Evolutionary conservation across 1,140 invertebrate species (phyloP).

Genomic region (Capitella teleta): DNA sequence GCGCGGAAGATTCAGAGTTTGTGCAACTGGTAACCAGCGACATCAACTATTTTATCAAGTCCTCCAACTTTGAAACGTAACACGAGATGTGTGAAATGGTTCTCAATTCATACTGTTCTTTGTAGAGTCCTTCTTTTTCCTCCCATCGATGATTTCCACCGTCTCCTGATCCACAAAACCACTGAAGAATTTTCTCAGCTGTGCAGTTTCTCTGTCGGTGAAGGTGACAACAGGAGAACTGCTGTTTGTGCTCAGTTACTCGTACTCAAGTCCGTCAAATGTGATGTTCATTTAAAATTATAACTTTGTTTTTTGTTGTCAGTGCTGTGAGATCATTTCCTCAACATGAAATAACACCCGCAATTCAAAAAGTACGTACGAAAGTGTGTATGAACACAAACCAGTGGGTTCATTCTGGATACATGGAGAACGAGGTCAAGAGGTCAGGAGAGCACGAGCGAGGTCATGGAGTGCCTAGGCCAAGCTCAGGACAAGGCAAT

Average conservation of each 20-base stretch:
- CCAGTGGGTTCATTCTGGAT: no score
- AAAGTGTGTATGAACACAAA: no score
- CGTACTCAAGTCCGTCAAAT: no score
- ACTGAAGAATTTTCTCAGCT: conserved; percentile 52
- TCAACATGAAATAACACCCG: no score
- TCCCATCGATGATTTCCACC: conserved; percentile 61
- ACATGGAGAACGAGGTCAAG: no score
- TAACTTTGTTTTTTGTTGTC: no score
- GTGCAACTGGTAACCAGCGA: conserved; percentile 18
- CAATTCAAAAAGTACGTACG: no score
- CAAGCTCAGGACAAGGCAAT: no score
- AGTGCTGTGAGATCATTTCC: no score
- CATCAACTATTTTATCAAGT: conserved; percentile 14
- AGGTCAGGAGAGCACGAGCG: no score
- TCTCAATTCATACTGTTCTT: conserved; percentile 7
- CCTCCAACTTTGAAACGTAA: background rate
- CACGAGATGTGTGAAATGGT: background rate
- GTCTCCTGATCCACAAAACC: conserved; percentile 65
- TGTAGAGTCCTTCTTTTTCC: conserved; percentile 61
- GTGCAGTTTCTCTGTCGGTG: conserved; percentile 65
- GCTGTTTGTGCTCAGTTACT: conserved; percentile 51
- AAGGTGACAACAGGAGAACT: conserved; percentile 54
- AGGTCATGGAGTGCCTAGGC: no score
- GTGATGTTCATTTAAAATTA: background rate
- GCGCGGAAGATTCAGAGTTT: conserved; percentile 18